Evolutionary conservation across 2,113 vertebrate species (phyloP), one percentile per base, ranked within the genome.

Genomic region (Colossoma macropomum): DNA sequence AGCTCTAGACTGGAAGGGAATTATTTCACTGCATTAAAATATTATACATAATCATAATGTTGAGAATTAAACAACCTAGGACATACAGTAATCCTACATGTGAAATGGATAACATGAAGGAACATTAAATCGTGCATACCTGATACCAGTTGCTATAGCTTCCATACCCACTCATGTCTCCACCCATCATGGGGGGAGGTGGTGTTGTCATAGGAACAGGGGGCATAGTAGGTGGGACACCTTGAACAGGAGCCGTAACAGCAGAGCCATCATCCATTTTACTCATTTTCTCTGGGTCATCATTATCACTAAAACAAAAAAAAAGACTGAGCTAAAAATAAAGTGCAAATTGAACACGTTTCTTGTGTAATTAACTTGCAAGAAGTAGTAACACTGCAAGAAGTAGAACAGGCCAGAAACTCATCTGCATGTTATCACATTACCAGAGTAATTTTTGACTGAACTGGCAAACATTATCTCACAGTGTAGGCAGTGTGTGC

Each of bases 71-170:
- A 38, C 34, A 38, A 38, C 34, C 34, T 3, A 38, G 3, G 34
- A 38, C 34, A 4, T n/a, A n/a, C 7, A 38, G 34, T 38, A 38
- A 38, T 38, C 34, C 34, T 38, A 38, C 3, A 38, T 38, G 34
- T 45, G 10, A 45, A 45, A 11, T 45, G 41, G 41, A 45, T 45
- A 30, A 38, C 50, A 73, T 60, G 62, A 12, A 48, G 48, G 48
- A 23, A 54, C 45, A 45, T 30, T 41, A 11, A 54, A 68, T 60
- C 11, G 3, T 2, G 59, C 32, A 25, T 83, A 96, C 95, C 95
- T 96, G 95, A 84, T 95, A 95, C 95, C 95, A 95, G 88, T 82
- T 94, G 82, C 88, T 74, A 85, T 95, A 96, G 38, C 74, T 90
- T 23, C 92, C 94, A 1, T 94, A 92, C 0, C 86, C 41, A 77